phyloP scores from a whole-genome alignment of 2,888 invertebrate genomes.

The Salticus scenicus region DNA sequence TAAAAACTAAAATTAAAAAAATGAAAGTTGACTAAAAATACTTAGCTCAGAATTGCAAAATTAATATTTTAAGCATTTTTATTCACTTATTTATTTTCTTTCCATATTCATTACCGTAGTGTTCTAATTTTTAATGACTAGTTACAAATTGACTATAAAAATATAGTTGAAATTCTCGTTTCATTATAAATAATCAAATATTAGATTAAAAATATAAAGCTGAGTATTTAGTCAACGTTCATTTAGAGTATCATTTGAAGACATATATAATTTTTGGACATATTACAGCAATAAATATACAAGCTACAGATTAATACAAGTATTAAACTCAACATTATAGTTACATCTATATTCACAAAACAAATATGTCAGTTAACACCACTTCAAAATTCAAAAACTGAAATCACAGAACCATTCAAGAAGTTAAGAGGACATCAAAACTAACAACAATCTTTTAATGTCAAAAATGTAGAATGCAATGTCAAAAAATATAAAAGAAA shows the following conservation, averaged over 20 bases:
- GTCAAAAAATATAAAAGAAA: background rate
- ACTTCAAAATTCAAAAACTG: background rate
- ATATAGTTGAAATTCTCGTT: no score
- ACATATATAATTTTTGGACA: no score
- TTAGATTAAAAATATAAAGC: no score
- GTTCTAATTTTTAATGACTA: background rate
- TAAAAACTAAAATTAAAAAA: no score
- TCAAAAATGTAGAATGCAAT: background rate
- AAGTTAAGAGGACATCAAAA: background rate
- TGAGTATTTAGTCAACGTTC: no score
- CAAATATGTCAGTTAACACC: conserved; percentile 24
- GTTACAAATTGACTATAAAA: no score
- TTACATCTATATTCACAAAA: conserved; percentile 34
- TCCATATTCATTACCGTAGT: no score
- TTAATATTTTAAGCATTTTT: no score
- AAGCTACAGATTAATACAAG: background rate
- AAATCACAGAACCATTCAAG: background rate
- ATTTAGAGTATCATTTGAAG: no score
- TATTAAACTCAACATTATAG: conserved; percentile 1
- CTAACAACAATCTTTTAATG: background rate
- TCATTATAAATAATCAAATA: no score
- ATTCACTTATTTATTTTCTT: background rate
- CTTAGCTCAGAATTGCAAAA: no score
- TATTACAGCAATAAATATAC: conserved; percentile 9
- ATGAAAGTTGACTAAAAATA: no score